Evolutionary conservation across 2,797 vertebrate species (phyloP).

Genomic region (Acanthurus tractus): DNA sequence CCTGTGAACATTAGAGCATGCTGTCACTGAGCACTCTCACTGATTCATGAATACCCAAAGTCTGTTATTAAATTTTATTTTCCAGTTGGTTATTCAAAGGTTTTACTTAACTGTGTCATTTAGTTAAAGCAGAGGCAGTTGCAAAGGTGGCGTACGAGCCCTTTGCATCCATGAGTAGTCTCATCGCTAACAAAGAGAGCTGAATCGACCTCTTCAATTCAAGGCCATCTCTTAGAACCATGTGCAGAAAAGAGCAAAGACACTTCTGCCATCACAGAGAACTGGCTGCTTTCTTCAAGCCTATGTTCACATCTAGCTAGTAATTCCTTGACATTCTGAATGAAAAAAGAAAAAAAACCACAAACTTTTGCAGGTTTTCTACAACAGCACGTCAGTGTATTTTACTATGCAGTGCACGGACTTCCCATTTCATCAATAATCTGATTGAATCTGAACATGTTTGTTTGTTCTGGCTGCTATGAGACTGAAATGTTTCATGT

Average conservation of each 20-base stretch:
- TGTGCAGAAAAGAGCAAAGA: slow-evolving; percentile 67
- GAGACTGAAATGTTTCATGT: slow-evolving; percentile 72
- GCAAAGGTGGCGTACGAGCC: slow-evolving; percentile 36
- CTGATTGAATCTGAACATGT: slow-evolving; percentile 48
- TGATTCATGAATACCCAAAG: slow-evolving; percentile 59
- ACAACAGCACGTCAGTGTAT: slow-evolving; percentile 39
- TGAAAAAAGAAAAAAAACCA: slow-evolving; percentile 42
- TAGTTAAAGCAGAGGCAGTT: slow-evolving; percentile 55
- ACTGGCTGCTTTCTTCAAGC: slow-evolving; percentile 59
- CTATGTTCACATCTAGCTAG: slow-evolving; percentile 49
- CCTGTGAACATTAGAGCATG: slow-evolving; percentile 55
- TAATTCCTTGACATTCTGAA: slow-evolving; percentile 50
- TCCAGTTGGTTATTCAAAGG: slow-evolving; percentile 64
- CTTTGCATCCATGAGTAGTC: slow-evolving; percentile 49
- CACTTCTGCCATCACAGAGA: slow-evolving; percentile 64
- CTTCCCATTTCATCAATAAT: slow-evolving; percentile 54
- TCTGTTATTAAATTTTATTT: slow-evolving; percentile 63
- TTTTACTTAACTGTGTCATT: slow-evolving; percentile 49
- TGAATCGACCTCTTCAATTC: slow-evolving; percentile 63
- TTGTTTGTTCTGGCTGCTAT: slow-evolving; percentile 32
- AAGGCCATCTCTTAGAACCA: slow-evolving; percentile 70
- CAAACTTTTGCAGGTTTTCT: slow-evolving; percentile 54
- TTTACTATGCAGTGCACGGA: slow-evolving; percentile 25
- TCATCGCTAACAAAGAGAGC: slow-evolving; percentile 58
- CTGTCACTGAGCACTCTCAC: slow-evolving; percentile 48